Base-by-base conservation (phyloP, 2,113 vertebrate species). In the Bucco capensis region DNA sequence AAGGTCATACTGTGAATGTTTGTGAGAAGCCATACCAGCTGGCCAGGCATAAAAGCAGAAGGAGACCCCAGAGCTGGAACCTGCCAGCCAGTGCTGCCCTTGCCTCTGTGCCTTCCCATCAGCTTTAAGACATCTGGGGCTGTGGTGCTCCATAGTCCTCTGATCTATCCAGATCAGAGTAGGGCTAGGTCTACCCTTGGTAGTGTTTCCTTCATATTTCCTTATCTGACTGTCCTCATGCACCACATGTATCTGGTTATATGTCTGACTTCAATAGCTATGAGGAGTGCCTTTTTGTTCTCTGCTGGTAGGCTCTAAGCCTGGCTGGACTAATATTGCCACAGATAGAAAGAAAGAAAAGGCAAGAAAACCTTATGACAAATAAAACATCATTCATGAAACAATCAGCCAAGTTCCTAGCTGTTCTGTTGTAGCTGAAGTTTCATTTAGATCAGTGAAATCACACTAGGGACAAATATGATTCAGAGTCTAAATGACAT, bases 81-180 rank as follows among this genome's bases (percentile, higher is more conserved):
- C 12, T 18, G 42, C 18, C 27, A 8, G 1, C 11, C 65, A 19
- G 37, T 3, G 3, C 23, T 42, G 25, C 10, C 18, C 18, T 86
- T 42, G 27, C 4, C 21, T 47, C 51, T 1, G 0, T 57, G 15
- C 8, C 13, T 17, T 6, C 14, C 37, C 8, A 18, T 3, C 6
- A 44, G 12, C 31, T 16, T 18, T 8, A 18, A 30, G 8, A 22
- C 9, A 51, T 4, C 12, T 24, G 61, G 11, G 24, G 11, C 4
- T 1, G 0, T 0, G 0, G 12, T 30, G 9, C 8, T 24, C 22
- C 19, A 5, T 33, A 75, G 57, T 30, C 5, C 12, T 3, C 18
- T 1, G 1, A 7, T 37, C 18, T 30, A 17, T 54, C 35, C 19
- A 25, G 38, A 22, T 9, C 14, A 17, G 7, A 47, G 30, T 10